Evolutionary conservation across 2,797 vertebrate genomes (phyloP).

Genomic region (Sphenopsis melanotis): DNA sequence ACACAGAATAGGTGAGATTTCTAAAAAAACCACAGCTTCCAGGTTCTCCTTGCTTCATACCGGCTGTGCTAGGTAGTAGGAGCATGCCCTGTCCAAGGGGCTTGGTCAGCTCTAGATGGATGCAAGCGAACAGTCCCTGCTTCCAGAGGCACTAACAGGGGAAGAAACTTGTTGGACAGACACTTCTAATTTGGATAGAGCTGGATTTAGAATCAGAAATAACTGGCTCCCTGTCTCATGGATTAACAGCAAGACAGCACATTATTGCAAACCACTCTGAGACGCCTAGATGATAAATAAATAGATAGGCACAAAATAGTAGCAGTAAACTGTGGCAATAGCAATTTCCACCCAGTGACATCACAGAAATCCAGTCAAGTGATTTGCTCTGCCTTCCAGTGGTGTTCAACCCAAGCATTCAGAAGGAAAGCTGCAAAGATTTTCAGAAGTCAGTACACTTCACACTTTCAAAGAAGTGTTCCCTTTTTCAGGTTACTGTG

Average conservation of each 20-base stretch:
- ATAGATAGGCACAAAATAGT: neutral
- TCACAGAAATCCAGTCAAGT: neutral
- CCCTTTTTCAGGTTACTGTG: neutral
- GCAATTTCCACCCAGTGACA: neutral
- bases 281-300: conserved; percentile 1
- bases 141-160: neutral
- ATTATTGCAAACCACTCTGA: neutral
- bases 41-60: neutral
- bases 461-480: neutral
- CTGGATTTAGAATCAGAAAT: neutral
- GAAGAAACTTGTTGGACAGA: neutral
- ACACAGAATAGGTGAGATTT: neutral
- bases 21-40: neutral
- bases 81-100: neutral
- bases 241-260: neutral
- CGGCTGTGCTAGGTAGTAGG: neutral
- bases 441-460: neutral
- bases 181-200: neutral
- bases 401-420: neutral
- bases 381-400: neutral
- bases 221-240: neutral
- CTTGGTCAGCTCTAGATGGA: neutral
- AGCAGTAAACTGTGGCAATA: neutral
- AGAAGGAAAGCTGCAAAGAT: neutral
- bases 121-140: neutral